Conservation (phyloP, 1,140 invertebrate genomes). For the Anastatus disparis region DNA sequence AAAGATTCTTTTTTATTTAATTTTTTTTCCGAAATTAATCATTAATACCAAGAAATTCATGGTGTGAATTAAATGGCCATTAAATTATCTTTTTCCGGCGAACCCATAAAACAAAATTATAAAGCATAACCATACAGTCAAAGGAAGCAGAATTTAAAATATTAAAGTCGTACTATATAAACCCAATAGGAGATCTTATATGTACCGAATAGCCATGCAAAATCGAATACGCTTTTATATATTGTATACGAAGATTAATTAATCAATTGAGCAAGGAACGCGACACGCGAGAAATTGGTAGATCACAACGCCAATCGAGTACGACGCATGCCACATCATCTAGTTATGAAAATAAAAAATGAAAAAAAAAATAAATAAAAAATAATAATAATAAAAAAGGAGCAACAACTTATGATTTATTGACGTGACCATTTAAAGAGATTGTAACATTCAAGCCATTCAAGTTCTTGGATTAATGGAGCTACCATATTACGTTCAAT, state of each 20-base stretch:
- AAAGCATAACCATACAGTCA: too few relatives aligned
- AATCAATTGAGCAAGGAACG: slow-evolving; percentile 3
- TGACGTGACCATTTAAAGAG: neutral
- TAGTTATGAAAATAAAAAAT: slow-evolving; percentile 2
- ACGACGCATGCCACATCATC: neutral
- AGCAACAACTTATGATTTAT: slow-evolving; percentile 21
- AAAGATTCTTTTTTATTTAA: too few relatives aligned
- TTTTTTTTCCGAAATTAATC: too few relatives aligned
- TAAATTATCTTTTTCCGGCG: too few relatives aligned
- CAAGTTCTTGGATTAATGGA: slow-evolving; percentile 15
- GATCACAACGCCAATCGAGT: neutral
- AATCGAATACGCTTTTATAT: slow-evolving; percentile 25
- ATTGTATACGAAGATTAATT: slow-evolving; percentile 18
- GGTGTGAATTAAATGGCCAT: too few relatives aligned
- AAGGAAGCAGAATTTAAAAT: too few relatives aligned
- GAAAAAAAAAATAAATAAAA: too few relatives aligned
- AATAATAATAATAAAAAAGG: too few relatives aligned
- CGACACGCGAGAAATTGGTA: neutral
- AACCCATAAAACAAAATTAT: too few relatives aligned
- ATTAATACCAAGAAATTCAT: too few relatives aligned
- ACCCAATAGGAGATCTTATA: neutral
- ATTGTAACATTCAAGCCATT: too few relatives aligned
- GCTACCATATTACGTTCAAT: neutral
- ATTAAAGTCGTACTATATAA: too few relatives aligned
- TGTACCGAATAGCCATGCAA: neutral